Evolutionary conservation across 2,113 vertebrate genomes (phyloP).

Genomic region (Micromys minutus): DNA sequence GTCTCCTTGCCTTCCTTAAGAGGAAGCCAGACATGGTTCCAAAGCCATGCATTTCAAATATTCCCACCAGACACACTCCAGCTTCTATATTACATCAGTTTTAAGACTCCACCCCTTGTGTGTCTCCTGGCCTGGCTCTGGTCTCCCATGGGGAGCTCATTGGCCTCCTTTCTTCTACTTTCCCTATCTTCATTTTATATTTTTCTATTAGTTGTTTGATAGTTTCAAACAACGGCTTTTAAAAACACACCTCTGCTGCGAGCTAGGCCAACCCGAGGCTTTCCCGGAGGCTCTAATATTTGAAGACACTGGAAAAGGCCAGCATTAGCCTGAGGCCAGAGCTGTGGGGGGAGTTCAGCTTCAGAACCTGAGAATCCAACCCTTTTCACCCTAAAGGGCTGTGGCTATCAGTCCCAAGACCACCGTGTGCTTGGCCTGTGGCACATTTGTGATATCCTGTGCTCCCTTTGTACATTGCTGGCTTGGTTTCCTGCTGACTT

Average conservation of each 20-base stretch:
- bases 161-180: neutral
- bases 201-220: neutral
- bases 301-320: neutral
- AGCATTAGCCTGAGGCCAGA: neutral
- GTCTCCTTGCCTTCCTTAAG: neutral
- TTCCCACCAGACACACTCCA: neutral
- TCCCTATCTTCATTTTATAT: neutral
- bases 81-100: neutral
- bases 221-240: neutral
- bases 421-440: neutral
- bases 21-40: neutral
- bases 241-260: neutral
- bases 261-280: neutral
- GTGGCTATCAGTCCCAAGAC: neutral
- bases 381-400: neutral
- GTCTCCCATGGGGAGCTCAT: neutral
- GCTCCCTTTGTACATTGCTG: neutral
- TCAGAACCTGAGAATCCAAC: neutral
- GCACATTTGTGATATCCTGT: neutral
- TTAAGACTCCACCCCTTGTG: neutral
- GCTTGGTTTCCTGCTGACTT: neutral
- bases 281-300: neutral
- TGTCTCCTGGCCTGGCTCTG: neutral
- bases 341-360: neutral
- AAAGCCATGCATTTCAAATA: slow-evolving; percentile 3